phyloP scores from a whole-genome alignment of 2,113 vertebrate species.

The Eulemur rufifrons region DNA sequence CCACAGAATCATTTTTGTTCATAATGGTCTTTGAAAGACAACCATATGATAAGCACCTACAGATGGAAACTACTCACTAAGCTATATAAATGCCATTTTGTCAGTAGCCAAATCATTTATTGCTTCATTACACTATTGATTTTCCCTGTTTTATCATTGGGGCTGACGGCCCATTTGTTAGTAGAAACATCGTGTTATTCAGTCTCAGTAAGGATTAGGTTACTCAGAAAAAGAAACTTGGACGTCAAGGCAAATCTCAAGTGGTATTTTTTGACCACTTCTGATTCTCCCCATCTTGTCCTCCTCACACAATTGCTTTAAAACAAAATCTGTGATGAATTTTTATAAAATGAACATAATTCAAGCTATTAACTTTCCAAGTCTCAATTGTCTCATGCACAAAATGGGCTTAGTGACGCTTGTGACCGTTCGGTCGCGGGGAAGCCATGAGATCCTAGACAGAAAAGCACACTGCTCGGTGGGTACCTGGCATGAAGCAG shows the following conservation, averaged over 20 bases:
- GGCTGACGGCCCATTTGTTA: background rate
- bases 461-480: background rate
- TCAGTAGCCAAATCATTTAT: background rate
- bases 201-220: background rate
- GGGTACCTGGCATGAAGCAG: background rate
- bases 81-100: background rate
- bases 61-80: background rate
- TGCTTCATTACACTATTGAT: background rate
- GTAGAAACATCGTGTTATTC: background rate
- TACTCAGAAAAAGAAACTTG: background rate
- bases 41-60: background rate
- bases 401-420: background rate
- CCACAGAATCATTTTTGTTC: background rate
- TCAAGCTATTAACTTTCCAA: background rate
- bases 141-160: background rate
- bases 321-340: background rate
- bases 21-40: background rate
- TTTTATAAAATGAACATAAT: conserved; percentile 12
- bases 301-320: background rate
- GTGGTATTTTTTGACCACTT: background rate
- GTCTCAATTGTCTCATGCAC: conserved; percentile 5
- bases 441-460: background rate
- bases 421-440: background rate
- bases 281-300: background rate
- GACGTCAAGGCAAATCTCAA: background rate